Evolutionary conservation across 2,888 invertebrate species (phyloP), one percentile per base, ranked within the genome.

Genomic region (Drosophila phalerata): DNA sequence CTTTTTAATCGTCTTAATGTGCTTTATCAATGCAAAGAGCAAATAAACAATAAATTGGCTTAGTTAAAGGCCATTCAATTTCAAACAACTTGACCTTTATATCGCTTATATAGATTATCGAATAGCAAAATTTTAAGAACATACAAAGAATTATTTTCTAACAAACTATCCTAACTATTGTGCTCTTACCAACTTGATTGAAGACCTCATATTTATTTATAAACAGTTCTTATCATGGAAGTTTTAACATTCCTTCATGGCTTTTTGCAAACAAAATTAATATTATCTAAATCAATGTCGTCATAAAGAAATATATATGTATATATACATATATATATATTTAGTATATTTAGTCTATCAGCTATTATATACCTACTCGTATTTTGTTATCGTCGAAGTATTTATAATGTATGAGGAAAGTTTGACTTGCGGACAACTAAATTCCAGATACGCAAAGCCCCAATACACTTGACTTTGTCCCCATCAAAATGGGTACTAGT

Each of bases 221-320:
- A 71, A 11, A 62, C 37, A 43, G 0, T 8, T 52, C 71, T 77
- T 81, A 84, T 84, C 87, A 42, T 19, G 25, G 15, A 42, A 63
- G 28, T 60, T 68, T 57, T 28, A 15, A 56, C 87, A 81, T 87
- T 78, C 81, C 76, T 55, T 56, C 19, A 38, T 13, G 43, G 28
- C 11, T 37, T 11, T 11, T 32, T 8, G 32, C 19, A 22, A 3
- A 45, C 1, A 45, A 25, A n/a, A 42, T 68, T 77, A 55, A 68
- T 66, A 42, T 65, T 53, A 70, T 68, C 58, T 55, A 67, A 71
- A 63, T 69, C 62, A 82, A 82, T 85, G 83, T 69, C 85, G 85
- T 84, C 84, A 84, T 79, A 72, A n/a, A 17, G 10, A 42, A 32
- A 10, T 40, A 38, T 28, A 8, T 28, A 28, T 6, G 6, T 47